A percentile compares a stretch with the other conserved stretches of the same genome.
Conservation (phyloP, 1,140 invertebrate species). For the Drosophila athabasca region DNA sequence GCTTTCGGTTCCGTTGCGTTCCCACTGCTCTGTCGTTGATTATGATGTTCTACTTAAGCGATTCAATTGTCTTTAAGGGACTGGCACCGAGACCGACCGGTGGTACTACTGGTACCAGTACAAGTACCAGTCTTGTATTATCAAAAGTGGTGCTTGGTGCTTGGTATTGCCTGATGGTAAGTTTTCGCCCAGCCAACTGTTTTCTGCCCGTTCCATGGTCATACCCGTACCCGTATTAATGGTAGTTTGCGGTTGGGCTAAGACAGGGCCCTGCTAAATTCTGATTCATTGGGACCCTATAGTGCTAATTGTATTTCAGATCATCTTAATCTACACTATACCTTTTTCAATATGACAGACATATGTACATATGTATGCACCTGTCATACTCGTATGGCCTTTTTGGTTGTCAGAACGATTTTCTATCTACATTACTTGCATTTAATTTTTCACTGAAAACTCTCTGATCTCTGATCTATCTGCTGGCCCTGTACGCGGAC, state of each 20-base stretch:
- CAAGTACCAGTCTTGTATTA: not conserved
- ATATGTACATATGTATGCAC: not conserved
- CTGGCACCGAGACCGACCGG: constrained; percentile 9
- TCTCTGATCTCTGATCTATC: constrained; percentile 52
- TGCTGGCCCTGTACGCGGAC: constrained; percentile 35
- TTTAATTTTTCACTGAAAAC: constrained; percentile 46
- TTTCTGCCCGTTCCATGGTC: constrained; percentile 15
- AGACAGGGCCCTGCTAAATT: constrained; percentile 1
- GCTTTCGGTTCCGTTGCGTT: constrained; percentile 22
- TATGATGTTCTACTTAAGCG: constrained; percentile 51
- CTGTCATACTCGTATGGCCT: constrained; percentile 27
- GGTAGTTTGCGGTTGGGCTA: not conserved
- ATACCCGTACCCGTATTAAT: constrained; percentile 14
- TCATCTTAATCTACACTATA: not conserved
- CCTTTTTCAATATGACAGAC: not conserved
- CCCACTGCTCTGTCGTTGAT: constrained; percentile 23
- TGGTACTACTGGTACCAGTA: constrained; percentile 2
- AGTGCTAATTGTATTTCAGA: no score
- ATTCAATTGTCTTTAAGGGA: constrained; percentile 38
- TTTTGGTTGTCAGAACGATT: constrained; percentile 46
- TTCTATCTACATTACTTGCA: constrained; percentile 53
- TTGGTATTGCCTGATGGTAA: constrained; percentile 26
- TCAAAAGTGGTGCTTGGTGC: constrained; percentile 34
- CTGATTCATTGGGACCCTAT: constrained; percentile 9
- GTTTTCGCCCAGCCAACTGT: constrained; percentile 43